A percentile compares a stretch with the other conserved stretches of the same genome.
phyloP scores from a whole-genome alignment of 2,797 vertebrate species.

The Tokudaia tokunoshimensis region DNA sequence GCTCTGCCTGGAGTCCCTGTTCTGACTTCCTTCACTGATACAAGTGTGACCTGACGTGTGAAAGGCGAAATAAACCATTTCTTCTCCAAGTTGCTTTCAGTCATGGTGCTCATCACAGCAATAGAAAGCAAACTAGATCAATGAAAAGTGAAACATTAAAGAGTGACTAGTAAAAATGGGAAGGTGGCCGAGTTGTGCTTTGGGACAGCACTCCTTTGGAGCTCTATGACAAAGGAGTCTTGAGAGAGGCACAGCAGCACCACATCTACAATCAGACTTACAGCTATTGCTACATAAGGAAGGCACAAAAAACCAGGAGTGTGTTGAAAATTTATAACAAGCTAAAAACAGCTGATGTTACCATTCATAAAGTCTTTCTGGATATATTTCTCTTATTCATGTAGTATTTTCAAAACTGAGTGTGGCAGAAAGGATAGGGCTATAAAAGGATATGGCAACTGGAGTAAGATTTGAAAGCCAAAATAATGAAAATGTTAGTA shows the following conservation, averaged over 20 bases:
- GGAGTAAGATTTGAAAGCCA: slow-evolving; percentile 39
- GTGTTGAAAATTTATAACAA: background rate
- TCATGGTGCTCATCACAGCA: background rate
- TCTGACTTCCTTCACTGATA: background rate
- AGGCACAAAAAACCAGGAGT: background rate
- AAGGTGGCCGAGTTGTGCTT: background rate
- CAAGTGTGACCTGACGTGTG: background rate
- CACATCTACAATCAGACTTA: background rate
- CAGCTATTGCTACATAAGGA: background rate
- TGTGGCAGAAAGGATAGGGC: background rate
- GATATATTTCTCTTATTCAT: slow-evolving; percentile 28
- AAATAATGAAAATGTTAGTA: slow-evolving; percentile 57
- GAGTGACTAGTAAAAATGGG: slow-evolving; percentile 14
- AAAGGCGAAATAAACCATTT: background rate
- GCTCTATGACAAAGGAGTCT: background rate
- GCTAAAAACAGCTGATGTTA: background rate
- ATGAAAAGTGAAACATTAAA: background rate
- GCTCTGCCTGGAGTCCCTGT: background rate
- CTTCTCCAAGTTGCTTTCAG: background rate
- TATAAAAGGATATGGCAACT: slow-evolving; percentile 10
- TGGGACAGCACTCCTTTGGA: background rate
- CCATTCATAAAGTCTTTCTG: slow-evolving; percentile 30
- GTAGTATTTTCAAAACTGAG: slow-evolving; percentile 33
- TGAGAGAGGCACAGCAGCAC: background rate
- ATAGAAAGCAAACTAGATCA: background rate